phyloP scores from a whole-genome alignment of 2,888 invertebrate genomes.

The Cyaniris semiargus region DNA sequence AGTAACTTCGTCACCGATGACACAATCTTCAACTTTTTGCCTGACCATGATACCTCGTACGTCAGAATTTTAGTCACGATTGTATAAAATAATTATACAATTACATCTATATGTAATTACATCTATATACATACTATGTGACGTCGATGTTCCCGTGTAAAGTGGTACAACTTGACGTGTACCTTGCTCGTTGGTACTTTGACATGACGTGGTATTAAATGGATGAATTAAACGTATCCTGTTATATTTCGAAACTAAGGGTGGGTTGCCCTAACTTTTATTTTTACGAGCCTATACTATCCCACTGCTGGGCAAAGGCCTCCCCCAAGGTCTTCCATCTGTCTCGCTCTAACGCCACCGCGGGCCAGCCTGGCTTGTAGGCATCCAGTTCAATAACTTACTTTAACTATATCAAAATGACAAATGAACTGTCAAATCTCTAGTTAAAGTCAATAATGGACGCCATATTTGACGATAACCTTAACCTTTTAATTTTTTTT shows the following conservation, averaged over 20 bases:
- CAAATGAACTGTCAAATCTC: no score
- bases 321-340: no score
- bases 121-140: background rate
- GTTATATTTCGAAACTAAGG: background rate
- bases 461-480: no score
- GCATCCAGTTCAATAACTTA: no score
- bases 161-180: background rate
- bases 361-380: no score
- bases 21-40: background rate
- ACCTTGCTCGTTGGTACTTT: background rate
- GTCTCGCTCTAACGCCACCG: no score
- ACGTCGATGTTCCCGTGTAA: background rate
- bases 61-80: background rate
- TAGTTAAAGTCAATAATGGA: no score
- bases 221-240: background rate
- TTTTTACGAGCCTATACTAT: no score
- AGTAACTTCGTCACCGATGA: slow-evolving; percentile 1
- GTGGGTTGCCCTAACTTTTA: no score
- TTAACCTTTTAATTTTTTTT: no score
- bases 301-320: no score
- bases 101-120: background rate
- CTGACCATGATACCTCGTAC: background rate
- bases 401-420: no score
- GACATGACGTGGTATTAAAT: background rate
- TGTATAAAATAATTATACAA: slow-evolving; percentile 14